phyloP scores from a whole-genome alignment of 2,888 invertebrate genomes.

The Diaperis boleti region DNA sequence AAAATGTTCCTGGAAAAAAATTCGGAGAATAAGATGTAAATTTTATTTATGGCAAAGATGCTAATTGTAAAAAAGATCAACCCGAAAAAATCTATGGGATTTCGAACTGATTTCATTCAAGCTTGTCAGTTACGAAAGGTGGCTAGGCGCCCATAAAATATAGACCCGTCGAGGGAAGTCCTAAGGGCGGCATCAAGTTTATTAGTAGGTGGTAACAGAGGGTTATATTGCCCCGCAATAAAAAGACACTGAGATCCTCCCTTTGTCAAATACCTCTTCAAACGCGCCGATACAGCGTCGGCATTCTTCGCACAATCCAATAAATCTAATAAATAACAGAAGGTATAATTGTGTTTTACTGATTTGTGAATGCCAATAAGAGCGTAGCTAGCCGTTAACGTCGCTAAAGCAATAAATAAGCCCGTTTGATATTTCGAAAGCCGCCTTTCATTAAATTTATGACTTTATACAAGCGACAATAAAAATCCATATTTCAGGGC shows the following conservation, averaged over 20 bases:
- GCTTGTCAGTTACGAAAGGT: slow-evolving; percentile 24
- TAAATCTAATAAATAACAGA: slow-evolving; percentile 57
- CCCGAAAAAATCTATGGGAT: neutral
- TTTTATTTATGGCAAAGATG: no score
- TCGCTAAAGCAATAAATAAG: slow-evolving; percentile 55
- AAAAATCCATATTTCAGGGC: slow-evolving; percentile 60
- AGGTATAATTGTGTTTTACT: slow-evolving; percentile 61
- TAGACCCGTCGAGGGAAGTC: slow-evolving; percentile 19
- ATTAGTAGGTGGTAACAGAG: slow-evolving; percentile 40
- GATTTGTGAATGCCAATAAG: slow-evolving; percentile 60
- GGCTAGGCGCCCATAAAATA: slow-evolving; percentile 34
- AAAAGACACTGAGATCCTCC: slow-evolving; percentile 38
- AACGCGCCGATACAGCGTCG: slow-evolving; percentile 54
- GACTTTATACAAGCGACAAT: slow-evolving; percentile 58
- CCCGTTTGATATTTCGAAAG: slow-evolving; percentile 53
- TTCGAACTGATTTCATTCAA: no score
- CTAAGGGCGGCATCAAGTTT: slow-evolving; percentile 29
- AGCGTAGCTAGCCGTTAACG: slow-evolving; percentile 51
- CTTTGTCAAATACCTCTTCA: slow-evolving; percentile 58
- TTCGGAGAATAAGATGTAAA: no score
- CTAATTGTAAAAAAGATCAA: slow-evolving; percentile 2
- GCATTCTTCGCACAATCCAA: slow-evolving; percentile 49
- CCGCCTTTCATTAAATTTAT: slow-evolving; percentile 61
- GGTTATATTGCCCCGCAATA: slow-evolving; percentile 43
- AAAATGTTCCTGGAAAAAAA: slow-evolving; percentile 17